Evolutionary conservation across 2,797 vertebrate species (phyloP).

Genomic region (Forpus xanthops): DNA sequence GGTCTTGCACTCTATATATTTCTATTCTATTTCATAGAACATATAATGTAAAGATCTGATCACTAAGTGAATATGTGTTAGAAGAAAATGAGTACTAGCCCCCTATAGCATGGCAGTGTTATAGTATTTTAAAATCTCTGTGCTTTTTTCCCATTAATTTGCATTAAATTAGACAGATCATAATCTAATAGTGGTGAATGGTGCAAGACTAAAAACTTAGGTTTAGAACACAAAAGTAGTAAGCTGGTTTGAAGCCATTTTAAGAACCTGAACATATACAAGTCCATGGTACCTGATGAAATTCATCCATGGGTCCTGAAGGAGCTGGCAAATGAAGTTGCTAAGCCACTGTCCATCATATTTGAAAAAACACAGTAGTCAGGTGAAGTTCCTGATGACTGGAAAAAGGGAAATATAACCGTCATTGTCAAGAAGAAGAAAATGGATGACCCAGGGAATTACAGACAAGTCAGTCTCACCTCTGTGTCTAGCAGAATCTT

Average conservation of each 20-base stretch:
- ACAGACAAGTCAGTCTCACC: too few species aligned
- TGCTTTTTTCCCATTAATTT: not conserved
- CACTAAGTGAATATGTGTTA: not conserved
- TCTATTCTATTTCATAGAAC: not conserved
- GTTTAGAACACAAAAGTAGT: not conserved
- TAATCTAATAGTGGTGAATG: not conserved
- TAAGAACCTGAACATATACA: not conserved
- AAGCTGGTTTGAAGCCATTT: not conserved
- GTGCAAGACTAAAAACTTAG: not conserved
- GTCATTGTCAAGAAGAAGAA: too few species aligned
- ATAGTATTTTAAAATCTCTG: not conserved
- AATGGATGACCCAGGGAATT: too few species aligned
- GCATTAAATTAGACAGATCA: not conserved
- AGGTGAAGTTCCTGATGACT: too few species aligned
- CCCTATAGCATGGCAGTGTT: not conserved
- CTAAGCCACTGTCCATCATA: too few species aligned
- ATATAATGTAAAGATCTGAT: not conserved
- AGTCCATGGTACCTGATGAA: not conserved
- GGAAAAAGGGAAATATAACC: too few species aligned
- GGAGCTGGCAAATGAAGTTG: too few species aligned
- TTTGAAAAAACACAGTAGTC: too few species aligned
- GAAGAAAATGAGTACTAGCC: not conserved
- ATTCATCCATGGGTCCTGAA: not conserved
- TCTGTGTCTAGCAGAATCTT: too few species aligned
- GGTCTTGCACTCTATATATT: not conserved